A percentile compares a stretch with the other conserved stretches of the same genome.
Conservation (phyloP, 2,113 vertebrate species). For the Pygoscelis antarcticus region DNA sequence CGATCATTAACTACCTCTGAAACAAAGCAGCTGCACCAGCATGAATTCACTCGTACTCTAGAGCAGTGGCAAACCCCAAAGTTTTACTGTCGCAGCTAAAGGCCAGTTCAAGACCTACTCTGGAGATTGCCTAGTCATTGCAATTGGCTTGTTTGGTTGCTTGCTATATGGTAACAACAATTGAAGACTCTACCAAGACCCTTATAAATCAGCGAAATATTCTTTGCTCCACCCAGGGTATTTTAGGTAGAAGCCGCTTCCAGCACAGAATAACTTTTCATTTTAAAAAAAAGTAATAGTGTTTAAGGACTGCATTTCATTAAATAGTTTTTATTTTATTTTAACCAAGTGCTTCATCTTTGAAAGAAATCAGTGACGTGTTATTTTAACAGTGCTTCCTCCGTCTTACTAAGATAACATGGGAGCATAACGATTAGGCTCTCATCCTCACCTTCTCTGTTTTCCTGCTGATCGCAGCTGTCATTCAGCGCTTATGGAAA, state of each 20-base stretch:
- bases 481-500: not conserved
- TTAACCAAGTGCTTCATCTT: not conserved
- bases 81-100: not conserved
- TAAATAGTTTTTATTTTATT: not conserved
- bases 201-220: not conserved
- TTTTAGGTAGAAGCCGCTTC: not conserved
- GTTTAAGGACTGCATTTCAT: not conserved
- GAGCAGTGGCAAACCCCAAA: not conserved
- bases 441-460: not conserved
- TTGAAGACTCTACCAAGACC: not conserved
- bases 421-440: not conserved
- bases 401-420: not conserved
- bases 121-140: not conserved
- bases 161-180: not conserved
- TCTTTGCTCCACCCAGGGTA: not conserved
- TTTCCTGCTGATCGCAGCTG: not conserved
- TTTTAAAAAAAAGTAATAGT: not conserved
- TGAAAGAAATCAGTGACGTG: not conserved
- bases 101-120: not conserved
- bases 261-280: not conserved
- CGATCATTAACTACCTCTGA: not conserved
- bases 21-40: not conserved
- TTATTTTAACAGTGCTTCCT: not conserved
- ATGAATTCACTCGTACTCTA: not conserved
- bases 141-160: not conserved